These are phyloP conservation scores for Petrolisthes manimaculis DNA, from an alignment of 2,888 invertebrate species.

Conservation along the genomic window DNA sequence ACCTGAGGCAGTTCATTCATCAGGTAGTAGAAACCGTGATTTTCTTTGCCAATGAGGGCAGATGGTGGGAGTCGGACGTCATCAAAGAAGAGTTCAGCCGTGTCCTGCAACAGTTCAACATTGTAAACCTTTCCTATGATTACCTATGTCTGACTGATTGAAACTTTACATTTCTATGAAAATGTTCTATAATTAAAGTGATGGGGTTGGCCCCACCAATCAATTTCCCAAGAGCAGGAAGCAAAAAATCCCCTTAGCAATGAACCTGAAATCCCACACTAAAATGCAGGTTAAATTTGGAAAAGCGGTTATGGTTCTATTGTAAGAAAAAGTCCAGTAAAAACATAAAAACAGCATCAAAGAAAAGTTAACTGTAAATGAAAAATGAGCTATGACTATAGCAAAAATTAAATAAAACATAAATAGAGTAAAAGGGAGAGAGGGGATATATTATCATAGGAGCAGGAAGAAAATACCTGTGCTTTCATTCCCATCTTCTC, in stretches of 20 bases:
- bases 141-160: no score
- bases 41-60: constrained; percentile 70
- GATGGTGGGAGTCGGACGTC: constrained; percentile 70
- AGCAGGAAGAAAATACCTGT: constrained; percentile 62
- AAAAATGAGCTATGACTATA: not conserved
- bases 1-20: constrained; percentile 71
- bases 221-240: no score
- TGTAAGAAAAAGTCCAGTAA: not conserved
- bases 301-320: no score
- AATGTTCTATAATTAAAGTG: no score
- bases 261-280: no score
- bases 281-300: no score
- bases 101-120: constrained; percentile 68
- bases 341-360: not conserved
- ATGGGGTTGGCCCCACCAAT: no score
- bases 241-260: no score
- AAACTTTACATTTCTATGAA: no score
- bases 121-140: no score
- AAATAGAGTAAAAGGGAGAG: not conserved
- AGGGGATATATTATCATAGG: not conserved
- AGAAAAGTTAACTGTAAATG: not conserved
- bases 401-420: not conserved
- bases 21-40: constrained; percentile 71
- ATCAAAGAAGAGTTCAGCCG: constrained; percentile 71
- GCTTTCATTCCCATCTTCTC: constrained; percentile 71